Conservation (phyloP, 2,113 vertebrate species). For the Epinephelus lanceolatus region DNA sequence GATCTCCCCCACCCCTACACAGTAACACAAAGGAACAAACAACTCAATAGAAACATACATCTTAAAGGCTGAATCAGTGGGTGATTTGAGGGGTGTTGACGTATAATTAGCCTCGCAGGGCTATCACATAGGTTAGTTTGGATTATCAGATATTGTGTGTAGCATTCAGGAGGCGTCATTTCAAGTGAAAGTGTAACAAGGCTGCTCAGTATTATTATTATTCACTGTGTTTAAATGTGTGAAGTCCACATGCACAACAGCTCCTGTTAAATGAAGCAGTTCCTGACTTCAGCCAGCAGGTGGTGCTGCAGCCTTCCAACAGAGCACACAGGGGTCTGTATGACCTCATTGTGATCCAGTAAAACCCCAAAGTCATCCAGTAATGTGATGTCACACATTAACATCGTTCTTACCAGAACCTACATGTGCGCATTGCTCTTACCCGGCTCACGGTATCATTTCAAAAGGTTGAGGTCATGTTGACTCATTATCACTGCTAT, state of each 20-base stretch:
- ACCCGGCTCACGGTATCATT: constrained; percentile 16
- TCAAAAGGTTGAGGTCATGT: constrained; percentile 37
- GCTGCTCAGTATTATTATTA: too few relatives aligned
- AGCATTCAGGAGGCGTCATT: background rate
- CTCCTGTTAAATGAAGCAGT: background rate
- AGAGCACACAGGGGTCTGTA: background rate
- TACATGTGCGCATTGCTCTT: background rate
- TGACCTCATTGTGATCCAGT: constrained; percentile 46
- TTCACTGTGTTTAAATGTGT: background rate
- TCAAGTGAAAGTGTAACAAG: background rate
- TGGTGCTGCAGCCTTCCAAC: constrained; percentile 25
- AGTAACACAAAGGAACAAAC: constrained; percentile 34
- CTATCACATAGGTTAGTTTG: background rate
- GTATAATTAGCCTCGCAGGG: constrained; percentile 33
- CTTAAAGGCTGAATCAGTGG: constrained; percentile 25
- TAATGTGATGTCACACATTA: constrained; percentile 47
- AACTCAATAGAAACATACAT: constrained; percentile 15
- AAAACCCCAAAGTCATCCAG: constrained; percentile 48
- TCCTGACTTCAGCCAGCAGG: constrained; percentile 33
- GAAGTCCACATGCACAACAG: background rate
- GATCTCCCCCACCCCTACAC: background rate
- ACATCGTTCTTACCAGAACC: background rate
- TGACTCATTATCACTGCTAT: constrained; percentile 59
- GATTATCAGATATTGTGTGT: background rate
- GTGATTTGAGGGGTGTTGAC: constrained; percentile 3